Base-by-base conservation (phyloP, 1,140 invertebrate genomes). In the Dendroctonus valens region DNA sequence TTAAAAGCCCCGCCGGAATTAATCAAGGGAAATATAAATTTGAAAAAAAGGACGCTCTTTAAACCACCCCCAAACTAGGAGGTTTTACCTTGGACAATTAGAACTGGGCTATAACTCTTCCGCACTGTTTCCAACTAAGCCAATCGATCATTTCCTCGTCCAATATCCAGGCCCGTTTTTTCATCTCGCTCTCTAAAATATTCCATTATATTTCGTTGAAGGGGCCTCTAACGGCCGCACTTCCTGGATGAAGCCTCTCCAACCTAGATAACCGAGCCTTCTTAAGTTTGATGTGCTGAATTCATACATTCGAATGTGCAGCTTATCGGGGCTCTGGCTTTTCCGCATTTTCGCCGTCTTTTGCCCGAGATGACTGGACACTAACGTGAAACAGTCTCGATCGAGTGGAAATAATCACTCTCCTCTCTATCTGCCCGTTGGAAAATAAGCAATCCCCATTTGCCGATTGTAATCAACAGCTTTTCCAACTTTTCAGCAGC, bases 251-350 rank as follows among this genome's bases (percentile, higher is more conserved):
- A 58, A 51, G 38, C 65, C 38, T 46, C 59, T 59, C 67, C 26
- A 46, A 74, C 68, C 73, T 70, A 57, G 57, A 59, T 67, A 60
- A 60, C 58, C 49, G 65, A 41, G 49, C 59, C 71, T 70, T 69
- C 69, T 75, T 74, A 70, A 70, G 70, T 60, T 69, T 78, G 75
- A 78, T 78, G 76, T 78, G 75, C 76, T 78, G 76, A 76, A 78
- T 78, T 77, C 75, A 78, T 78, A 78, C 75, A 78, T 78, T 75
- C 74, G 76, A 78, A 78, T 78, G 75, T 74, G 75, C 71, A 65
- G 76, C 75, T 78, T 77, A 78, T 78, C 75, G 70, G 39, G 70
- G 69, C 67, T 12, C 71, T 70, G 73, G 69, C 68, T 72, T 75
- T 75, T 67, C 72, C 71, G 69, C 72, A 67, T 74, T 72, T 69